Evolutionary conservation across 2,888 invertebrate species (phyloP), one percentile per base, ranked within the genome.

Genomic region (Tupiocoris notatus): DNA sequence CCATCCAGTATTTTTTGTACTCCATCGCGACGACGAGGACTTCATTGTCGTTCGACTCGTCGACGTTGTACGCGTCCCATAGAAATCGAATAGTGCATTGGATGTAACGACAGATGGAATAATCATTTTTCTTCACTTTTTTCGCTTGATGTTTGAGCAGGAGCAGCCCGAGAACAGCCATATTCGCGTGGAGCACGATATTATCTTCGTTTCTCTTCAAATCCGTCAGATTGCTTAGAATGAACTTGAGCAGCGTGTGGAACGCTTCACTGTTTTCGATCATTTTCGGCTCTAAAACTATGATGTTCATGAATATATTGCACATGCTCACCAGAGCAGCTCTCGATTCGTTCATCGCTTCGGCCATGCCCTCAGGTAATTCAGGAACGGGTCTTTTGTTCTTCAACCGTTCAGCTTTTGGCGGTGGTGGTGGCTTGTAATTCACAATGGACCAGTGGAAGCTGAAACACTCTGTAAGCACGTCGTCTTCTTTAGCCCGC

Each of bases 41-140:
- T 9, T 88, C 89, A 0, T 92, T 91, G 83, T 94, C 93, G 83
- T 91, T 92, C 16, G 93, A 92, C 83, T 95, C 95, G 82, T 95
- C 95, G 77, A 95, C 89, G 82, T 89, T 93, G 83, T 94, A 95
- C 0, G 95, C 95, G 85, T 96, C 94, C 95, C 95, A 96, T 1
- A 96, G 85, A 83, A 95, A 96, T 79, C 95, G 87, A 79, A 96
- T 94, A 17, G 94, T 94, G 0, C 93, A 91, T 83, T 94, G 93
- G 79, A 95, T 92, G 82, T 94, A 95, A 68, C 94, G 89, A 82
- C 94, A 94, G 81, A 95, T 94, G 16, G 94, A 91, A 83, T 93
- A 93, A 83, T 94, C 94, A 83, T 94, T 93, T 82, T 94, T 92
- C 83, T 93, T 94, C 0, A 94, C 90, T 83, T 91, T 90, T 81